Conservation (phyloP, 2,888 invertebrate genomes). For the Amblyteles armatorius region DNA sequence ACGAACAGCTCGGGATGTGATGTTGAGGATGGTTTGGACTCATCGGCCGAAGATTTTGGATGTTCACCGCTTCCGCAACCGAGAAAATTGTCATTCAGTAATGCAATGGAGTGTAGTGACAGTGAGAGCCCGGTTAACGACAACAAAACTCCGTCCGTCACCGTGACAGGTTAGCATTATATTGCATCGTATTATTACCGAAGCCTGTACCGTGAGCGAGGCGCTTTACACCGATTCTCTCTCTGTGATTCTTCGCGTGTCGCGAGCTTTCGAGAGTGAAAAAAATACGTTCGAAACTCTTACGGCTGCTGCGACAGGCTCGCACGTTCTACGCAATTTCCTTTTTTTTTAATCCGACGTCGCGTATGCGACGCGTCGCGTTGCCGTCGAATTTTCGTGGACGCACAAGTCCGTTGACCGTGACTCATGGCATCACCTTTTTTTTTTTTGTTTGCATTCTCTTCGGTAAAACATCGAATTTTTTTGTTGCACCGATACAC, state of each 20-base stretch:
- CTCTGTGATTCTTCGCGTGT: not conserved
- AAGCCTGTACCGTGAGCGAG: not conserved
- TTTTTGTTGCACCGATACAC: not conserved
- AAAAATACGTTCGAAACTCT: not conserved
- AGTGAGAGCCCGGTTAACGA: conserved; percentile 73
- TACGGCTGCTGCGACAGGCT: not conserved
- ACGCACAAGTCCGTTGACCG: conserved; percentile 31
- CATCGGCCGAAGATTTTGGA: conserved; percentile 87
- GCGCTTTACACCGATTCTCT: not conserved
- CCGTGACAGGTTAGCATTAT: conserved; percentile 78
- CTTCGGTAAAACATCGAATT: not conserved
- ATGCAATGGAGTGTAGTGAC: conserved; percentile 84
- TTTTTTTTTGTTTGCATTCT: conserved; percentile 23
- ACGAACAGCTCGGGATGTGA: conserved; percentile 87
- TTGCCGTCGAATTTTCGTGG: conserved; percentile 16
- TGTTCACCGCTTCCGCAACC: conserved; percentile 87
- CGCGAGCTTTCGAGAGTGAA: not conserved
- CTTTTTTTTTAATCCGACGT: conserved; percentile 20
- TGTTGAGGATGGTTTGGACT: conserved; percentile 88
- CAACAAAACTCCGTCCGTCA: conserved; percentile 73
- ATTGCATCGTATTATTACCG: conserved; percentile 41
- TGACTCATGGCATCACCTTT: conserved; percentile 31
- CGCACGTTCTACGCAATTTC: not conserved
- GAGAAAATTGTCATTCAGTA: conserved; percentile 88
- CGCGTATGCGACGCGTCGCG: conserved; percentile 11